phyloP scores from a whole-genome alignment of 2,888 invertebrate genomes.

The Eristalis pertinax region DNA sequence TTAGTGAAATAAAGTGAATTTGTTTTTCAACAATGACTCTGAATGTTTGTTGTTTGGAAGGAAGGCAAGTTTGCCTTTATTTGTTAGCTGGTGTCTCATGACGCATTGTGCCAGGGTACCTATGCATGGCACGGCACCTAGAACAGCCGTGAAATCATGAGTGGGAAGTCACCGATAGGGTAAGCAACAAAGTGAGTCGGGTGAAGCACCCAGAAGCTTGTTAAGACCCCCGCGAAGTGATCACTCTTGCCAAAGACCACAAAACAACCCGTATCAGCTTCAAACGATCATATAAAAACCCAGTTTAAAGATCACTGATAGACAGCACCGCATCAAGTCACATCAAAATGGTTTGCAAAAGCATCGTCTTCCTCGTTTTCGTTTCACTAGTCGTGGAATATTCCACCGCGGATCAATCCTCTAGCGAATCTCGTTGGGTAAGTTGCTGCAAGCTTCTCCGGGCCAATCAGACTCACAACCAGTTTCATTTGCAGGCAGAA shows the following conservation, averaged over 20 bases:
- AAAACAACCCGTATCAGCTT: not conserved
- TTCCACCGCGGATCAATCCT: not conserved
- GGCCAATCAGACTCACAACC: not conserved
- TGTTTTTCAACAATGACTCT: too few species aligned
- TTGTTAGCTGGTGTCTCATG: too few species aligned
- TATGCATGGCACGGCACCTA: too few species aligned
- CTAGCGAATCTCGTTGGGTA: not conserved
- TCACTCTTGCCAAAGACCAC: not conserved
- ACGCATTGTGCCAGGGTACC: too few species aligned
- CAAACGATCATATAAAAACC: not conserved
- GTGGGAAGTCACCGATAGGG: too few species aligned
- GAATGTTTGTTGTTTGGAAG: too few species aligned
- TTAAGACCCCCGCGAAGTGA: not conserved
- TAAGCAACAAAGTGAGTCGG: too few species aligned
- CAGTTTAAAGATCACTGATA: accelerated
- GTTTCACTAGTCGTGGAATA: not conserved
- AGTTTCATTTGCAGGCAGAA: not conserved
- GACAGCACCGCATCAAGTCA: not conserved
- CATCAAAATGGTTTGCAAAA: conserved; percentile 23
- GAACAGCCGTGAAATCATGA: too few species aligned
- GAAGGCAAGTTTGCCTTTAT: too few species aligned
- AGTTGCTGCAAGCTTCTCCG: not conserved
- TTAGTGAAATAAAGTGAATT: too few species aligned
- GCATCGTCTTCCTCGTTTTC: not conserved
- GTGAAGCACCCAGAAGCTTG: too few species aligned